Evolutionary conservation across 2,888 invertebrate genomes (phyloP), one percentile per base, ranked within the genome.

Genomic region (Brachylomia viminalis): DNA sequence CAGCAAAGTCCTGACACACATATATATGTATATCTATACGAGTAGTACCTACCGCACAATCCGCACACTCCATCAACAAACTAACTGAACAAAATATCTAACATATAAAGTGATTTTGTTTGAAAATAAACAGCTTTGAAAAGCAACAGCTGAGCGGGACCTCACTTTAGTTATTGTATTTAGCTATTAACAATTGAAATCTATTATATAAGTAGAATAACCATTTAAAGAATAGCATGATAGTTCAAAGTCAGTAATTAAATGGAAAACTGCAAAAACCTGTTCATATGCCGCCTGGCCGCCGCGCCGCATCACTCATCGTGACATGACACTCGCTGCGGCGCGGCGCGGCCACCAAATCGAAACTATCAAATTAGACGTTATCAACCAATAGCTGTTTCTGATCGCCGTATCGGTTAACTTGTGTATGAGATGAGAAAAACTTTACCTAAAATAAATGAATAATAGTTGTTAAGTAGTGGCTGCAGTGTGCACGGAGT

Each of bases 351-450:
- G n/a, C 38, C 38, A 38, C 27, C 52, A 27, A 38, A 65, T 77
- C 17, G 23, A n/a, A 56, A 30, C 70, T 45, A 67, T 27, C 49
- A 30, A 72, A 80, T 13, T 13, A 72, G 17, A 80, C 58, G 33
- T 54, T 23, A 49, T 59, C 15, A 45, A 45, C 20, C 56, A n/a
- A 42, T 42, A 20, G 47, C 52, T 33, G 20, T 15, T 27, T 54
- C 15, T 49, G 71, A 45, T 59, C 27, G 33, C 81, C 30, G 33
- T 23, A n/a, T 30, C 45, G 45, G 59, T 72, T 45, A 27, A 38
- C 33, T 52, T 20, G 10, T 27, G 10, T 38, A 38, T 27, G 10
- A 33, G 7, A 59, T 30, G 8, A 73, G 17, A 81, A 59, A 72
- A 59, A 33, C 52, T 45, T 13, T 23, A 59, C 58, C 13, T 49